phyloP scores from a whole-genome alignment of 2,888 invertebrate genomes.

The Physocephala rufipes region DNA sequence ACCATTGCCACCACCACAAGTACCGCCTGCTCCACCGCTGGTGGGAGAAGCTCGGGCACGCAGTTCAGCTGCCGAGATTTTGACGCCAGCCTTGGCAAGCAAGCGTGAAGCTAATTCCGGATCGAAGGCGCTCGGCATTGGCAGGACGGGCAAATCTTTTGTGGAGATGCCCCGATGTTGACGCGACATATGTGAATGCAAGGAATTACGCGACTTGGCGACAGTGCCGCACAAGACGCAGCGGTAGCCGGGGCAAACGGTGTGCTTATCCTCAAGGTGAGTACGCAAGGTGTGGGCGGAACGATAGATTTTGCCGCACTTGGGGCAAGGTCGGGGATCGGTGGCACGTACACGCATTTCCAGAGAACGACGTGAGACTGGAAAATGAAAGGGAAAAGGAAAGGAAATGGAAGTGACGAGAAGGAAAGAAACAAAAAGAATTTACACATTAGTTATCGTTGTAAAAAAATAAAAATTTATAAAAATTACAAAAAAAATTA shows the following conservation, averaged over 20 bases:
- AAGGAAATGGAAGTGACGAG: neutral
- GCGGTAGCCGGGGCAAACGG: slow-evolving; percentile 90
- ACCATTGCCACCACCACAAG: slow-evolving; percentile 43
- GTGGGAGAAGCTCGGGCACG: slow-evolving; percentile 87
- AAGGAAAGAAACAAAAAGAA: neutral
- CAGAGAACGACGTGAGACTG: slow-evolving; percentile 80
- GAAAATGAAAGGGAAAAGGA: slow-evolving; percentile 48
- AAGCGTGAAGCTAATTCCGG: slow-evolving; percentile 87
- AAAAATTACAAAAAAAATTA: neutral
- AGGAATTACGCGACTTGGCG: slow-evolving; percentile 89
- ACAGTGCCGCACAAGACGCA: slow-evolving; percentile 93
- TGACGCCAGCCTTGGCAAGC: slow-evolving; percentile 87
- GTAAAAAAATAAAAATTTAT: neutral
- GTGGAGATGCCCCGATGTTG: slow-evolving; percentile 93
- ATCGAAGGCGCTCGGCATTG: slow-evolving; percentile 92
- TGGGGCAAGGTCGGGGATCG: slow-evolving; percentile 90
- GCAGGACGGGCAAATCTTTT: slow-evolving; percentile 89
- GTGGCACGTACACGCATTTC: slow-evolving; percentile 91
- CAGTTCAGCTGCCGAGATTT: slow-evolving; percentile 84
- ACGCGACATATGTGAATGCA: slow-evolving; percentile 93
- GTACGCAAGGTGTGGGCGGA: slow-evolving; percentile 91
- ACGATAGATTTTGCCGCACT: slow-evolving; percentile 91
- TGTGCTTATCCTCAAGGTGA: slow-evolving; percentile 92
- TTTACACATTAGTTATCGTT: neutral
- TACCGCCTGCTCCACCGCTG: slow-evolving; percentile 69